phyloP scores from a whole-genome alignment of 2,797 vertebrate genomes.

The Netta rufina region DNA sequence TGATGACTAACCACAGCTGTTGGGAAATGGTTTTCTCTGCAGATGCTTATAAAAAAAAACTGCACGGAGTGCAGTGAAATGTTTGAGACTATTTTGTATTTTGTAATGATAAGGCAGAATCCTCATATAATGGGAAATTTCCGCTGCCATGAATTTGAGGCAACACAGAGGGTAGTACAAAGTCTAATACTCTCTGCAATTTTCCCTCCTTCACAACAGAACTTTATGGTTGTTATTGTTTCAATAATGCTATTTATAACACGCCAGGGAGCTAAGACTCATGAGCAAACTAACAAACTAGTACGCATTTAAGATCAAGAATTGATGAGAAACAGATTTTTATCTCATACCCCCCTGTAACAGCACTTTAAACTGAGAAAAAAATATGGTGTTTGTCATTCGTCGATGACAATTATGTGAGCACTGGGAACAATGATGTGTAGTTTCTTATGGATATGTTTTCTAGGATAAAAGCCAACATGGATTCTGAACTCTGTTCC shows the following conservation, averaged over 20 bases:
- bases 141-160: slow-evolving; percentile 38
- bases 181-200: slow-evolving; percentile 45
- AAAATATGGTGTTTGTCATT: slow-evolving; percentile 37
- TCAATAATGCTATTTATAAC: slow-evolving; percentile 60
- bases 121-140: slow-evolving; percentile 52
- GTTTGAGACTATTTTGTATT: neutral
- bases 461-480: slow-evolving; percentile 45
- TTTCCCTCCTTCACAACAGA: slow-evolving; percentile 33
- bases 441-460: slow-evolving; percentile 28
- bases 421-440: slow-evolving; percentile 37
- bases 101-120: slow-evolving; percentile 48
- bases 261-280: slow-evolving; percentile 41
- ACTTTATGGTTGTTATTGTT: slow-evolving; percentile 51
- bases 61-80: slow-evolving; percentile 31
- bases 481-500: neutral
- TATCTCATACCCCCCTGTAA: slow-evolving; percentile 62
- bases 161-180: slow-evolving; percentile 42
- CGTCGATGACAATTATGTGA: slow-evolving; percentile 17
- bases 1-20: slow-evolving; percentile 52
- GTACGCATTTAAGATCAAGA: slow-evolving; percentile 46
- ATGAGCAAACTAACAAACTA: slow-evolving; percentile 42
- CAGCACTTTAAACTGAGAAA: slow-evolving; percentile 29
- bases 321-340: slow-evolving; percentile 66
- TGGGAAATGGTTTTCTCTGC: slow-evolving; percentile 43
- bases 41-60: slow-evolving; percentile 51